phyloP scores from a whole-genome alignment of 2,888 invertebrate genomes.

The Hypercompe scribonia region DNA sequence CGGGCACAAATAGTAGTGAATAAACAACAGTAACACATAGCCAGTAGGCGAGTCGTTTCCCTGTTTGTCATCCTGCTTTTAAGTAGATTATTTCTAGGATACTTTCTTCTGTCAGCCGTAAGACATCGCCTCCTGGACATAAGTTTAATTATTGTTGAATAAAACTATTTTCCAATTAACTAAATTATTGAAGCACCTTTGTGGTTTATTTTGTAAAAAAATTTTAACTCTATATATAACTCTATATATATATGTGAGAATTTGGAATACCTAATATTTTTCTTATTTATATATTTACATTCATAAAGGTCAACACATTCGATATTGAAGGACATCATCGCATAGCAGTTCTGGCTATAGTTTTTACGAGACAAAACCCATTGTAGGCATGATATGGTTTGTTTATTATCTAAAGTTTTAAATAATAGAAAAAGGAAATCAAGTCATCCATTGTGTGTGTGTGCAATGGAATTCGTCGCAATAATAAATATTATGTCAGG shows the following conservation, averaged over 20 bases:
- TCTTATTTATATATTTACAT: not conserved
- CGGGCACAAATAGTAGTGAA: no score
- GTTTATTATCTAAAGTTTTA: not conserved
- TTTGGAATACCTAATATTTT: not conserved
- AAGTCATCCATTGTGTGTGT: not conserved
- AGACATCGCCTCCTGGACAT: no score
- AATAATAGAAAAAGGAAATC: not conserved
- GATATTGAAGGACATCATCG: not conserved
- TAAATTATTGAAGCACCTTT: not conserved
- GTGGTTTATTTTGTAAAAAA: not conserved
- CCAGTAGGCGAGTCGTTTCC: no score
- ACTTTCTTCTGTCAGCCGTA: no score
- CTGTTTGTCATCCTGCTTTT: no score
- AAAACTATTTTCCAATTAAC: no score
- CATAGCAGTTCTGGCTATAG: not conserved
- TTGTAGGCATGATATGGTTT: not conserved
- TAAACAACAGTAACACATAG: no score
- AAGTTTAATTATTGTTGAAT: no score
- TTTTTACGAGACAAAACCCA: not conserved
- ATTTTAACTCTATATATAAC: not conserved
- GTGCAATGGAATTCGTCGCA: not conserved
- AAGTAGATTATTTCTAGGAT: no score
- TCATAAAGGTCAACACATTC: not conserved
- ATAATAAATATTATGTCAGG: not conserved
- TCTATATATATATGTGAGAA: not conserved